Evolutionary conservation across 30 jellyfish, hydroid and myxozoan species (phyloP).

Genomic region (Morbakka virulenta): DNA sequence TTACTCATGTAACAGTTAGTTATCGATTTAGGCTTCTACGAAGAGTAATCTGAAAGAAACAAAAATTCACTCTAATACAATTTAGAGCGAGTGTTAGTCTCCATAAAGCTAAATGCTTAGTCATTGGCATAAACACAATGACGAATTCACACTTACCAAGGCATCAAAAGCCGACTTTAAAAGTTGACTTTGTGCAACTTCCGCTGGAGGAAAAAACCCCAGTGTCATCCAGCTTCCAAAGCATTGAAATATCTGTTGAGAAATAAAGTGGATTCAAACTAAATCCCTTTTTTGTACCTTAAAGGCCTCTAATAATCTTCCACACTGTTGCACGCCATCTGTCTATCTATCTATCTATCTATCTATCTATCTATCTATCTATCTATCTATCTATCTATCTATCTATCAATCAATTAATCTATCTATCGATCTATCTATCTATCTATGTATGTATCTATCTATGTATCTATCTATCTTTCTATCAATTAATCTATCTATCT

Average conservation of each 20-base stretch:
- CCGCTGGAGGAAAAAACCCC: slow-evolving; percentile 79
- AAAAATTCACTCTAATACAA: background rate
- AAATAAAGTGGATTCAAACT: background rate
- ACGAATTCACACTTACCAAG: slow-evolving; percentile 28
- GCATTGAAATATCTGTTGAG: slow-evolving; percentile 63
- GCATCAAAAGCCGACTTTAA: slow-evolving; percentile 67
- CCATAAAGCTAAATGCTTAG: background rate
- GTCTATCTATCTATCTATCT: no score
- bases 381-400: no score
- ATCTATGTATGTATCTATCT: no score
- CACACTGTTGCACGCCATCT: no score
- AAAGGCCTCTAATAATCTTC: no score
- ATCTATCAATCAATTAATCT: no score
- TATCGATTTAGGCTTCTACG: no score
- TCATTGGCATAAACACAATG: background rate
- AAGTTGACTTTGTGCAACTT: slow-evolving; percentile 72
- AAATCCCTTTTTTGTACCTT: background rate
- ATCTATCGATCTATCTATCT: no score
- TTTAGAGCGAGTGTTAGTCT: background rate
- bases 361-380: no score
- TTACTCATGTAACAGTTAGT: no score
- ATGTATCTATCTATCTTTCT: no score
- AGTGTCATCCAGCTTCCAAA: slow-evolving; percentile 92
- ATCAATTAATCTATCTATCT: no score
- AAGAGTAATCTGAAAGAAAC: slow-evolving; percentile 39